These are phyloP conservation scores for Alexandromys oeconomus DNA, from an alignment of 2,797 vertebrate species.

Conservation along the genomic window DNA sequence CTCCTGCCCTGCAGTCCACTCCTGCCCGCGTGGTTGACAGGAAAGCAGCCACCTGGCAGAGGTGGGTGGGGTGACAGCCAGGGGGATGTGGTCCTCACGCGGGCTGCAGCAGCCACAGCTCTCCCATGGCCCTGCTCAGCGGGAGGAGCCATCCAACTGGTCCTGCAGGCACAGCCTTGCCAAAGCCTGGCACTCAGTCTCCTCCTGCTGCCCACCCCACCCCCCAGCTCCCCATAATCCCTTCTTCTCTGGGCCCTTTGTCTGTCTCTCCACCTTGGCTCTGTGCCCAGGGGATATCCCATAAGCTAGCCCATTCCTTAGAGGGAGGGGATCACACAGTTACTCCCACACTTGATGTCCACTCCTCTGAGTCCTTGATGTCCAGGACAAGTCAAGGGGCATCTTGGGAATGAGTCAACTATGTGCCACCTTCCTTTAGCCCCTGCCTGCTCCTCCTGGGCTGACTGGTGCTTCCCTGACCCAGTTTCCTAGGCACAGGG, in stretches of 20 bases:
- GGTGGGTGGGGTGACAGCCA: not conserved
- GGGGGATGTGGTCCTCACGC: not conserved
- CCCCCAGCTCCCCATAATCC: not conserved
- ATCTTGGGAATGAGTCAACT: not conserved
- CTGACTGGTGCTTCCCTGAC: not conserved
- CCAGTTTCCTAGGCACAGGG: not conserved
- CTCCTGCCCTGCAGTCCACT: not conserved
- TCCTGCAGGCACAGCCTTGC: constrained; percentile 61
- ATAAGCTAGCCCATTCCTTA: not conserved
- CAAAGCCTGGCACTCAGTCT: not conserved
- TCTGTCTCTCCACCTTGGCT: not conserved
- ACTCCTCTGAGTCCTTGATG: not conserved
- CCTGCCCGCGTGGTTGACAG: not conserved
- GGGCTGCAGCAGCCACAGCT: not conserved
- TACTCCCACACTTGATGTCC: not conserved
- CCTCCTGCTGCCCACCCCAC: not conserved
- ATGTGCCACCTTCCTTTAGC: not conserved
- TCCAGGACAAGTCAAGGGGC: not conserved
- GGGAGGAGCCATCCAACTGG: constrained; percentile 54
- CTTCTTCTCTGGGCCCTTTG: not conserved
- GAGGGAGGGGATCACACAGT: not conserved
- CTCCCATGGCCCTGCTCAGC: not conserved
- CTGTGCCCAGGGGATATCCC: not conserved
- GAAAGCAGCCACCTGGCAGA: not conserved
- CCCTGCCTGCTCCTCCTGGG: not conserved